Base-by-base conservation (phyloP, 2,888 invertebrate genomes). In the Diplazon laetatorius region DNA sequence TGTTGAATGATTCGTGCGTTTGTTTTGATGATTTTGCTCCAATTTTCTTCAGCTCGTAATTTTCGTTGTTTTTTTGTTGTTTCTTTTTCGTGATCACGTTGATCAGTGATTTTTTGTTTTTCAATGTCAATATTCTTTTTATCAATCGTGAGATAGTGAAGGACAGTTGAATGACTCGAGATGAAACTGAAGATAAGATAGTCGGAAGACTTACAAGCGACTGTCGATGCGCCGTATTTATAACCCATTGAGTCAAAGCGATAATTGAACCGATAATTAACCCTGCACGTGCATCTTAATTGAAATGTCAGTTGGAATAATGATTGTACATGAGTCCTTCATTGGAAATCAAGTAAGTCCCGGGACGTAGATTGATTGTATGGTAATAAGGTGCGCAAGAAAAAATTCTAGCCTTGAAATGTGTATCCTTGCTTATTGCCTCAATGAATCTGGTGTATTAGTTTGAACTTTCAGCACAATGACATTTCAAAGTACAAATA, bases 191-290 rank as follows among this genome's bases (percentile, higher is more conserved):
- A 52, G 25, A n/a, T 52, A 52, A 10, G 52, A 30, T 52, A 50
- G 18, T 48, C n/a, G 10, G n/a, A 10, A 5, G 12, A 12, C 22
- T n/a, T n/a, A 8, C 16, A 2, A 30, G 52, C 12, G 50, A 22
- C n/a, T 25, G 6, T 30, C 8, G 14, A 1, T 30, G 14, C 5
- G 14, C 14, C 0, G 16, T 30, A 35, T 55, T 55, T 30, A 35
- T 55, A 16, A 16, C 55, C 16, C 9, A 14, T 16, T 30, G 30
- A 16, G 55, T 55, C 55, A 16, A 55, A 14, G 55, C 16, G 30
- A 30, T 55, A 16, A 55, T 55, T 55, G 16, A 14, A 35, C 55
- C 30, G 14, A 16, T 30, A 55, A 55, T 55, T 30, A 55, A 55
- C 2, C 55, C 30, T 30, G 5, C 55, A 16, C 30, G 30, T 8